phyloP scores from a whole-genome alignment of 2,113 vertebrate species.

The Pheucticus melanocephalus region DNA sequence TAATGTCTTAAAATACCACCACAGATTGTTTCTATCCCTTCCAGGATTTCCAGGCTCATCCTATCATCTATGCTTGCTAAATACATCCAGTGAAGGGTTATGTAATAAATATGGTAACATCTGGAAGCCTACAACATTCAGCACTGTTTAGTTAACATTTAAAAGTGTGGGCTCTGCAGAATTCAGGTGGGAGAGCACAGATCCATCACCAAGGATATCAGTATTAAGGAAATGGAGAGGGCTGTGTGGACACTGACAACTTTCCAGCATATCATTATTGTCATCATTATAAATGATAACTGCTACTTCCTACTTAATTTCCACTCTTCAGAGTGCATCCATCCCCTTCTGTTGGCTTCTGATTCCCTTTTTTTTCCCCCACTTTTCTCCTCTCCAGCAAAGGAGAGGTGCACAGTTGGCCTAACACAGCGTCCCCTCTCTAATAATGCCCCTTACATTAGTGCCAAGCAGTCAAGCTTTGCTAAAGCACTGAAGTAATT shows the following conservation, averaged over 20 bases:
- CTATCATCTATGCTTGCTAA: not conserved
- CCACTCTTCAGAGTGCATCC: not conserved
- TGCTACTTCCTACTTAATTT: not conserved
- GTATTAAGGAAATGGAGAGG: not conserved
- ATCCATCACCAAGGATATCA: not conserved
- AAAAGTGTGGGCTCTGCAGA: not conserved
- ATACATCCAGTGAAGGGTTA: fast-evolving
- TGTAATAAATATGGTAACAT: not conserved
- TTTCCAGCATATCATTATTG: not conserved
- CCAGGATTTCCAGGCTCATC: not conserved
- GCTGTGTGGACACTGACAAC: not conserved
- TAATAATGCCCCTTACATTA: slow-evolving; percentile 60
- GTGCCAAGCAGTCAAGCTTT: slow-evolving; percentile 44
- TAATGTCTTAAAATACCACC: not conserved
- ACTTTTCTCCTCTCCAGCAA: not conserved
- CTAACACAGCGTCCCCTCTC: slow-evolving; percentile 22
- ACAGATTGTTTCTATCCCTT: not conserved
- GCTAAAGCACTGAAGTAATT: slow-evolving; percentile 68
- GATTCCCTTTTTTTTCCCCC: fast-evolving
- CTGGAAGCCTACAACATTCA: slow-evolving; percentile 19
- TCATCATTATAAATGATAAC: not conserved
- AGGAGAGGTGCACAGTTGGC: not conserved
- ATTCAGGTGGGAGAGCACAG: not conserved
- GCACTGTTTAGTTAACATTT: not conserved
- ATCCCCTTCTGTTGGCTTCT: not conserved